These are phyloP conservation scores for Vanacampus margaritifer DNA, from an alignment of 2,113 vertebrate genomes.

Conservation along the genomic window DNA sequence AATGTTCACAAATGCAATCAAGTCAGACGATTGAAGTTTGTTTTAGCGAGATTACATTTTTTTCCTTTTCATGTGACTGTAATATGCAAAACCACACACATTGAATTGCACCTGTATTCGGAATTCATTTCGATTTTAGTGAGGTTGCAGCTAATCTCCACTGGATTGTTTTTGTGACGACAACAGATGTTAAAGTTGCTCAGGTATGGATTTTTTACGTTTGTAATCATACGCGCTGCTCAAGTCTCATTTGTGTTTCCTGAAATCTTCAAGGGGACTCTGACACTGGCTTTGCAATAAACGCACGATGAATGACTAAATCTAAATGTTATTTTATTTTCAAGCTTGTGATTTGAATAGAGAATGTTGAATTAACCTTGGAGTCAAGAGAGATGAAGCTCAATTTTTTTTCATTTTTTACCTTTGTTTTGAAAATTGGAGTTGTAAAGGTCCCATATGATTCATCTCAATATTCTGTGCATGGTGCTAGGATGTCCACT, in stretches of 20 bases:
- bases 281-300: slow-evolving; percentile 37
- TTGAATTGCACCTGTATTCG: not conserved
- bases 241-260: slow-evolving; percentile 31
- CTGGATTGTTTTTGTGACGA: not conserved
- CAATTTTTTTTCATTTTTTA: not conserved
- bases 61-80: not conserved
- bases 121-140: not conserved
- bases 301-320: slow-evolving; percentile 26
- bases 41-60: not conserved
- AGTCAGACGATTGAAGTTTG: not conserved
- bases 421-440: not conserved
- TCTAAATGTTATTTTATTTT: slow-evolving; percentile 32
- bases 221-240: slow-evolving; percentile 9
- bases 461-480: not conserved
- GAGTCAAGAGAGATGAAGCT: not conserved
- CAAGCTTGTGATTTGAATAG: slow-evolving; percentile 31
- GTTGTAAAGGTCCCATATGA: not conserved
- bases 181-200: slow-evolving; percentile 23
- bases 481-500: not conserved
- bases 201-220: slow-evolving; percentile 32
- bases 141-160: slow-evolving; percentile 23
- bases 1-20: slow-evolving; percentile 5
- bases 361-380: slow-evolving; percentile 17
- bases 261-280: slow-evolving; percentile 26
- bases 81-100: not conserved